A percentile compares a stretch with the other conserved stretches of the same genome.
Conservation (phyloP, 23 tunicate genomes). For the Clavelina lepadiformis region DNA sequence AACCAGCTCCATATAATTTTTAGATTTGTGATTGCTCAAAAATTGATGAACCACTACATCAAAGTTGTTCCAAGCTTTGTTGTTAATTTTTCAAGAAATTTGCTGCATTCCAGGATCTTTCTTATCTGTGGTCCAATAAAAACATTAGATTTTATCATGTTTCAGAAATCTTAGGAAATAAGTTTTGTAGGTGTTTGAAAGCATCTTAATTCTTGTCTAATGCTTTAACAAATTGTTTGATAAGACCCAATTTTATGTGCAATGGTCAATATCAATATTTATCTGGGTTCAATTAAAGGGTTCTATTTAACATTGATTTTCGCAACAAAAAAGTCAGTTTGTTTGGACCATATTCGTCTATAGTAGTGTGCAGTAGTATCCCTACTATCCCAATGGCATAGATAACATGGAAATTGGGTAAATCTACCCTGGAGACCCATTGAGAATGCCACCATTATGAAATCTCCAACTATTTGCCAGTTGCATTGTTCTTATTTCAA, state of each 20-base stretch:
- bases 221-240: slow-evolving; percentile 1
- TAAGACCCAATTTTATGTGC: slow-evolving; percentile 1
- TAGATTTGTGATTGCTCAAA: not conserved
- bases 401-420: slow-evolving; percentile 21
- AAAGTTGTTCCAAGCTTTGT: not conserved
- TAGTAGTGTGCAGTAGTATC: not conserved
- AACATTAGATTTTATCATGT: not conserved
- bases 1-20: slow-evolving; percentile 2
- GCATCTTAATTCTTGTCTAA: not conserved
- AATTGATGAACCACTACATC: not conserved
- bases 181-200: not conserved
- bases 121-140: not conserved
- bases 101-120: not conserved
- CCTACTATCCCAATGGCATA: slow-evolving; percentile 24
- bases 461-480: slow-evolving; percentile 12
- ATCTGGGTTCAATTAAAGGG: not conserved
- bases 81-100: not conserved
- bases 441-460: not conserved
- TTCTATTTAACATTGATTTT: not conserved
- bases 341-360: not conserved
- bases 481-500: slow-evolving; percentile 2
- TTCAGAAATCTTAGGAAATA: not conserved
- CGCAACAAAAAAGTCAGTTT: not conserved
- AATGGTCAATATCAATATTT: not conserved
- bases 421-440: slow-evolving; percentile 8